Conservation (phyloP, 2,113 vertebrate genomes). For the Paracanthobrama guichenoti region DNA sequence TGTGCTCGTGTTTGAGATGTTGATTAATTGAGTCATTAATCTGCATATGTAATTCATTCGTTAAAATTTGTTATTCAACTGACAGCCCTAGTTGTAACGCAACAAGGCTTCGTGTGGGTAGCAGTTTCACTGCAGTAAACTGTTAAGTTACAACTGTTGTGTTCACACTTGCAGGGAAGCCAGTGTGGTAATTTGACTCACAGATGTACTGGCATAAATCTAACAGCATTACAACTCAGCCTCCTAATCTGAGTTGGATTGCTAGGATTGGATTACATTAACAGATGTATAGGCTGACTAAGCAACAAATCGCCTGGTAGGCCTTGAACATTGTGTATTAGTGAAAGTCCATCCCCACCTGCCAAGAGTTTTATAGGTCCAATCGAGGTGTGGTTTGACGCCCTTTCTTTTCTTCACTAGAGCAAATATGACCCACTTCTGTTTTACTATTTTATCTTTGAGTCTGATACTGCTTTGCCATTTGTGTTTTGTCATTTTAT, state of each 20-base stretch:
- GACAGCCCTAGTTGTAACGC: background rate
- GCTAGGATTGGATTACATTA: slow-evolving; percentile 53
- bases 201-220: slow-evolving; percentile 46
- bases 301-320: slow-evolving; percentile 51
- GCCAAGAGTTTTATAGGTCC: slow-evolving; percentile 13
- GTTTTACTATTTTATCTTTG: no score
- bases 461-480: no score
- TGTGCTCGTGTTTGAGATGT: background rate
- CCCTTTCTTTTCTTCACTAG: background rate
- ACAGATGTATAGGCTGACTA: slow-evolving; percentile 64
- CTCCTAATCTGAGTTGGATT: slow-evolving; percentile 56
- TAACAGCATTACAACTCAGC: slow-evolving; percentile 55
- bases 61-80: background rate
- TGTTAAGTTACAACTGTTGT: background rate
- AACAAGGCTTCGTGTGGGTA: background rate
- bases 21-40: background rate
- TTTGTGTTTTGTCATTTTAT: no score
- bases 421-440: background rate
- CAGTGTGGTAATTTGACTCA: background rate
- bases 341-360: slow-evolving; percentile 60
- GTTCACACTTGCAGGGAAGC: background rate
- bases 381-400: background rate
- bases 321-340: slow-evolving; percentile 59
- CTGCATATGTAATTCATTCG: background rate
- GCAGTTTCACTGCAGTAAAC: background rate